These are phyloP conservation scores for Drosophila repleta DNA, from an alignment of 1,140 invertebrate genomes.

Conservation along the genomic window DNA sequence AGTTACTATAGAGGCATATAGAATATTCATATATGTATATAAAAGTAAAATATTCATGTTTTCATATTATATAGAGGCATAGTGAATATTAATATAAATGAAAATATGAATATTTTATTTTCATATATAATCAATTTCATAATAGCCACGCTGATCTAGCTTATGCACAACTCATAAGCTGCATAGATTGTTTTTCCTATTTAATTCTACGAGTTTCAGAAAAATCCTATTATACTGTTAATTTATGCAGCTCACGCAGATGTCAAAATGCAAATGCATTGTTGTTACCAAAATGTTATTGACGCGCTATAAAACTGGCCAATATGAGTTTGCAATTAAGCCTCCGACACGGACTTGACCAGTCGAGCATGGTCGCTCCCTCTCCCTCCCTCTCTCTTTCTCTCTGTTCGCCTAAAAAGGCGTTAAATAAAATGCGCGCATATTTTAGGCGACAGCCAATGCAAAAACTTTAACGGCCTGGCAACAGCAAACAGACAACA, in stretches of 20 bases:
- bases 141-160: too few species aligned
- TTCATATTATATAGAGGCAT: too few species aligned
- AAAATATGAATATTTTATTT: too few species aligned
- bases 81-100: too few species aligned
- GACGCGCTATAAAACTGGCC: conserved; percentile 34
- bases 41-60: too few species aligned
- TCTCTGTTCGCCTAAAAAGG: conserved; percentile 20
- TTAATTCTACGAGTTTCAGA: not conserved
- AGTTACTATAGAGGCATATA: too few species aligned
- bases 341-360: conserved; percentile 38
- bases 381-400: too few species aligned
- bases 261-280: not conserved
- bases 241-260: not conserved
- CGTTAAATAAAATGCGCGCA: conserved; percentile 67
- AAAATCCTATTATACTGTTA: not conserved
- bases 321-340: conserved; percentile 51
- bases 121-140: too few species aligned
- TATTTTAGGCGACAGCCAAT: conserved; percentile 65
- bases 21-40: too few species aligned
- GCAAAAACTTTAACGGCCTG: conserved; percentile 49
- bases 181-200: not conserved
- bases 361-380: conserved; percentile 5
- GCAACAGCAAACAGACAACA: conserved; percentile 40
- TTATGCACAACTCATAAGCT: too few species aligned
- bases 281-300: not conserved